Percentiles rank a stretch among this genome's conserved stretches.
Evolutionary conservation across 2,797 vertebrate species (phyloP).

Genomic region (Discoglossus pictus): DNA sequence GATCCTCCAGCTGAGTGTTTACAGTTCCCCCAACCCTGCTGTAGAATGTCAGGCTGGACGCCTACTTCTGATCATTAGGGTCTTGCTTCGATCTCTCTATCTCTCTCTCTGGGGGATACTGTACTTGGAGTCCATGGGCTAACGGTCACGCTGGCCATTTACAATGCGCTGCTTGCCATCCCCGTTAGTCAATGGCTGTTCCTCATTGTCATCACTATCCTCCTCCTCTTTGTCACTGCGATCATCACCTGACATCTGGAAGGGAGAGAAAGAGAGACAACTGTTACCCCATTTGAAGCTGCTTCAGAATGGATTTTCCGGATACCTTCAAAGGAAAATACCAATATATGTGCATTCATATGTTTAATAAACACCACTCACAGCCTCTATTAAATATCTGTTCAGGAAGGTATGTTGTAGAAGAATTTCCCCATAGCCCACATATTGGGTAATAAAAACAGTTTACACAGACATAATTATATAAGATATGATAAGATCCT

Average conservation of each 20-base stretch:
- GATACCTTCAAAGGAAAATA: too few relatives aligned
- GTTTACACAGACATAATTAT: too few relatives aligned
- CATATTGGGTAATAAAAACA: too few relatives aligned
- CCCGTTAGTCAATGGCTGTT: conserved; percentile 36
- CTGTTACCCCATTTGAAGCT: too few relatives aligned
- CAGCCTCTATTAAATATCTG: too few relatives aligned
- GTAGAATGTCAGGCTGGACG: conserved; percentile 1
- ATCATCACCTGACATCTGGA: conserved; percentile 47
- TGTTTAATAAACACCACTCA: too few relatives aligned
- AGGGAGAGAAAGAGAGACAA: neutral
- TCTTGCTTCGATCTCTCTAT: conserved; percentile 22
- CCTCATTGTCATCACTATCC: conserved; percentile 35
- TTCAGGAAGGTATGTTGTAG: too few relatives aligned
- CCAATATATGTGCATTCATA: too few relatives aligned
- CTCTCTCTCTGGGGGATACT: conserved; percentile 13
- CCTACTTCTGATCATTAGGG: conserved; percentile 5
- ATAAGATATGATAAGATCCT: too few relatives aligned
- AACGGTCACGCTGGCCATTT: conserved; percentile 42
- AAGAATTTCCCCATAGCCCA: too few relatives aligned
- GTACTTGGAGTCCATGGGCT: neutral
- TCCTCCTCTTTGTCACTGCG: conserved; percentile 49
- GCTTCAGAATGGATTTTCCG: too few relatives aligned
- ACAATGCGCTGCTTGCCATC: conserved; percentile 38
- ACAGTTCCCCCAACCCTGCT: conserved; percentile 25
- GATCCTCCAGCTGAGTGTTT: conserved; percentile 8